Percentiles rank a stretch among this genome's conserved stretches.
Evolutionary conservation across 2,888 invertebrate genomes (phyloP).

Genomic region (Cosmia trapezina): DNA sequence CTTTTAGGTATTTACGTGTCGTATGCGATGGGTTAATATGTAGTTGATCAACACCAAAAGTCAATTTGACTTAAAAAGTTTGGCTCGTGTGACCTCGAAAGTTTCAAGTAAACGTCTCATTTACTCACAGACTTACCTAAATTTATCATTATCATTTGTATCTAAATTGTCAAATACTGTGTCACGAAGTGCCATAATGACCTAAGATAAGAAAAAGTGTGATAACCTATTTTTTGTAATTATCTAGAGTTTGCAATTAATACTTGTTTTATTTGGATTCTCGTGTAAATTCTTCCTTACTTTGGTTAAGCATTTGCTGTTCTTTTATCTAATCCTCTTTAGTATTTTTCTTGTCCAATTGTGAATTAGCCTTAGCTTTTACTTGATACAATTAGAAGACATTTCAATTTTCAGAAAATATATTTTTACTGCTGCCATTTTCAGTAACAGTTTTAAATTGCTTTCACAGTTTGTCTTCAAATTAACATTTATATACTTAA

Average conservation of each 20-base stretch:
- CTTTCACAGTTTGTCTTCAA: background rate
- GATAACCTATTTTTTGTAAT: constrained; percentile 67
- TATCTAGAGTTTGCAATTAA: constrained; percentile 35
- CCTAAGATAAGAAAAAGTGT: constrained; percentile 65
- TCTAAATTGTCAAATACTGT: constrained; percentile 74
- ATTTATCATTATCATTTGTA: constrained; percentile 68
- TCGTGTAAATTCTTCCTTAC: constrained; percentile 1
- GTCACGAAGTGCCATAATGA: constrained; percentile 68
- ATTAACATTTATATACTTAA: background rate
- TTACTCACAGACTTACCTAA: constrained; percentile 51
- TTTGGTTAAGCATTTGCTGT: background rate
- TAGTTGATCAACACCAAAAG: background rate
- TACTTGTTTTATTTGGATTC: constrained; percentile 21
- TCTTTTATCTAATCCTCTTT: background rate
- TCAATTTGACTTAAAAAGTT: background rate
- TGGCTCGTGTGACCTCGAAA: constrained; percentile 20
- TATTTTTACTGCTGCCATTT: background rate
- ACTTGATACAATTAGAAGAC: background rate
- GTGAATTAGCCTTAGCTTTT: background rate
- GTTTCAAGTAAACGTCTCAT: constrained; percentile 8
- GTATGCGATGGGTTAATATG: background rate
- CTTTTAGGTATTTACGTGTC: background rate
- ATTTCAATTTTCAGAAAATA: background rate
- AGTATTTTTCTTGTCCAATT: background rate
- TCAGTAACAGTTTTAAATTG: constrained; percentile 1